Evolutionary conservation across 2,797 vertebrate genomes (phyloP).

Genomic region (Heliangelus exortis): DNA sequence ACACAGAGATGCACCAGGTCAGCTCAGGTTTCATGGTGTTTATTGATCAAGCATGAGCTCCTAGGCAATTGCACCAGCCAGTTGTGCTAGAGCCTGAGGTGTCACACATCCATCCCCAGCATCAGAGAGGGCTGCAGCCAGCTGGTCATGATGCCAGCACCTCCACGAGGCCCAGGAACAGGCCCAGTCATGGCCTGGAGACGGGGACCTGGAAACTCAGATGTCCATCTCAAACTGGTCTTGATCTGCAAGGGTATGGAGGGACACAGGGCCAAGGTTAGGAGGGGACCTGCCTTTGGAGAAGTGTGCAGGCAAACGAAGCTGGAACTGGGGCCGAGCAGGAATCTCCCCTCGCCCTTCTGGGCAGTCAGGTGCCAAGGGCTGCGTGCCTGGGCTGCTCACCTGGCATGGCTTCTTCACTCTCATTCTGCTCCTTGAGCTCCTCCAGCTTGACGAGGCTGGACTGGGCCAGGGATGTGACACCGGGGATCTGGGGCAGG

Average conservation of each 20-base stretch:
- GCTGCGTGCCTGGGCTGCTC: not conserved
- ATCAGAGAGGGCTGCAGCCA: slow-evolving; percentile 66
- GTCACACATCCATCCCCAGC: slow-evolving; percentile 69
- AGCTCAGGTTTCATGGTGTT: slow-evolving; percentile 64
- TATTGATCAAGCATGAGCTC: slow-evolving; percentile 71
- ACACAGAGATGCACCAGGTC: not conserved
- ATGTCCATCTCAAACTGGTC: slow-evolving; percentile 81
- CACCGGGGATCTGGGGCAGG: slow-evolving; percentile 91
- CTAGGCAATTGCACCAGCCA: slow-evolving; percentile 67
- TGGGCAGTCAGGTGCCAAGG: not conserved
- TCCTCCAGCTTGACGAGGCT: slow-evolving; percentile 88
- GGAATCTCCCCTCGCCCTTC: not conserved
- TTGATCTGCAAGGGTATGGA: slow-evolving; percentile 69
- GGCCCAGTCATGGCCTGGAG: slow-evolving; percentile 55
- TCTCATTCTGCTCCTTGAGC: slow-evolving; percentile 90
- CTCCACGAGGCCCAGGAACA: slow-evolving; percentile 68
- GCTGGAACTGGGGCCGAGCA: rapidly evolving
- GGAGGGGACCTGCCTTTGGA: not conserved
- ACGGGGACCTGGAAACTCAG: slow-evolving; percentile 60
- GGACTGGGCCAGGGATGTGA: slow-evolving; percentile 85
- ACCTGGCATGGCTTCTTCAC: slow-evolving; percentile 88
- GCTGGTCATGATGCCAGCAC: slow-evolving; percentile 61
- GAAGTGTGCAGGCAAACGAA: not conserved
- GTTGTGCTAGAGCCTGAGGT: slow-evolving; percentile 68
- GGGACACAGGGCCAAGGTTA: slow-evolving; percentile 10